These are phyloP conservation scores for Euwallacea similis DNA, from an alignment of 1,140 invertebrate species.

Conservation along the genomic window DNA sequence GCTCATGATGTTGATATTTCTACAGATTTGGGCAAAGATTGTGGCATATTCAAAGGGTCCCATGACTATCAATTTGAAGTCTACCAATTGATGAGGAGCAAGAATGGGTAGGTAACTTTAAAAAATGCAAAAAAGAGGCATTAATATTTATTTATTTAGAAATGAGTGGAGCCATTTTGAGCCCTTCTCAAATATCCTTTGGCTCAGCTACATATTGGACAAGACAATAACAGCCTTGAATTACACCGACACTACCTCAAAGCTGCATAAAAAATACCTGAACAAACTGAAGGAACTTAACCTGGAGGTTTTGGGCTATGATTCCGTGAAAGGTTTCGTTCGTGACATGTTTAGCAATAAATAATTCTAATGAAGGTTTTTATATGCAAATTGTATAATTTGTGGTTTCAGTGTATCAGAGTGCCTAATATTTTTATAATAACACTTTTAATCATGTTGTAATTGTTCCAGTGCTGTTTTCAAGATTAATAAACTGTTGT, in stretches of 20 bases:
- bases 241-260: slow-evolving; percentile 43
- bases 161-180: slow-evolving; percentile 81
- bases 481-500: too few species aligned
- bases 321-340: slow-evolving; percentile 45
- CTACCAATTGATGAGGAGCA: slow-evolving; percentile 80
- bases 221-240: slow-evolving; percentile 65
- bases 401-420: neutral
- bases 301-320: slow-evolving; percentile 42
- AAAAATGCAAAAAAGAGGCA: neutral
- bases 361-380: slow-evolving; percentile 8
- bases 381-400: slow-evolving; percentile 22
- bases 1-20: slow-evolving; percentile 70
- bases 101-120: slow-evolving; percentile 63
- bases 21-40: slow-evolving; percentile 77
- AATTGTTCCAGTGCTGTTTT: slow-evolving; percentile 4
- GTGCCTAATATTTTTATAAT: slow-evolving; percentile 25
- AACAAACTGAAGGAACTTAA: slow-evolving; percentile 42
- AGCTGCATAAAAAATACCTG: slow-evolving; percentile 44
- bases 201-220: slow-evolving; percentile 83
- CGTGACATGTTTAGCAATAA: slow-evolving; percentile 24
- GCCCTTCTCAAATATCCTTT: slow-evolving; percentile 84
- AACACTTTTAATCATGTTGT: slow-evolving; percentile 10
- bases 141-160: slow-evolving; percentile 59
- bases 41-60: slow-evolving; percentile 74
- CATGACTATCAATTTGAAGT: slow-evolving; percentile 95